phyloP scores from a whole-genome alignment of 1,140 invertebrate genomes.

The Diploscapter pachys region DNA sequence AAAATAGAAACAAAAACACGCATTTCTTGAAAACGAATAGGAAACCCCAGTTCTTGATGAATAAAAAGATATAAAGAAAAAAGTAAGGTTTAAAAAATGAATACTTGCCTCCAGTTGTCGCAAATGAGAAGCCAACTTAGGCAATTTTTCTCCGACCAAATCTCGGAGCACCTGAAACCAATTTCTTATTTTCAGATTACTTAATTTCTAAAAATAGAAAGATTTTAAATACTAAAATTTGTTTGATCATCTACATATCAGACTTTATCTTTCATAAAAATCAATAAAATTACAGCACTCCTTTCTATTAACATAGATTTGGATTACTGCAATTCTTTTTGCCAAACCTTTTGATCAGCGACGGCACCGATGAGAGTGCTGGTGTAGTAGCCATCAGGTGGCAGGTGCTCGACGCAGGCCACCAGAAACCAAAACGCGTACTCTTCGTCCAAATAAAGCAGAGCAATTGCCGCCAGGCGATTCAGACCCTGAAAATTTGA shows the following conservation, averaged over 20 bases:
- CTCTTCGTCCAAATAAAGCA: conserved; percentile 66
- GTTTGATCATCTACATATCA: too few species aligned
- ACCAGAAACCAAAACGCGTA: conserved; percentile 68
- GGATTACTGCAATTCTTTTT: too few species aligned
- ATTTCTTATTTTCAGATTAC: not conserved
- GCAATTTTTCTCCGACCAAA: conserved; percentile 64
- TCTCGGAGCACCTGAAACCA: conserved; percentile 63
- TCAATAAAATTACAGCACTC: not conserved
- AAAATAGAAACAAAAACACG: too few species aligned
- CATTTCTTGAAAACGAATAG: conserved; percentile 57
- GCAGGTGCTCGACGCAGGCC: conserved; percentile 64
- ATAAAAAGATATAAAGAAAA: conserved; percentile 59
- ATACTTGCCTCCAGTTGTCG: conserved; percentile 62
- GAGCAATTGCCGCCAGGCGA: conserved; percentile 64
- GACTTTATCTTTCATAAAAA: not conserved
- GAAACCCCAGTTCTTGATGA: conserved; percentile 31
- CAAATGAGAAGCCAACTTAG: conserved; percentile 62
- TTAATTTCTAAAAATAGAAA: conserved; percentile 15
- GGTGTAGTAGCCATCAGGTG: conserved; percentile 65
- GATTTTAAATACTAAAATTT: not conserved
- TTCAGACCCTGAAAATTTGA: conserved; percentile 63
- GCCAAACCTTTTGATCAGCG: conserved; percentile 62
- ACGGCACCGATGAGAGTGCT: conserved; percentile 63
- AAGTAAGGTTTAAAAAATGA: conserved; percentile 54
- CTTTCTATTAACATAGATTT: too few species aligned